Evolutionary conservation across 2,888 invertebrate species (phyloP).

Genomic region (Watsonalla cultraria): DNA sequence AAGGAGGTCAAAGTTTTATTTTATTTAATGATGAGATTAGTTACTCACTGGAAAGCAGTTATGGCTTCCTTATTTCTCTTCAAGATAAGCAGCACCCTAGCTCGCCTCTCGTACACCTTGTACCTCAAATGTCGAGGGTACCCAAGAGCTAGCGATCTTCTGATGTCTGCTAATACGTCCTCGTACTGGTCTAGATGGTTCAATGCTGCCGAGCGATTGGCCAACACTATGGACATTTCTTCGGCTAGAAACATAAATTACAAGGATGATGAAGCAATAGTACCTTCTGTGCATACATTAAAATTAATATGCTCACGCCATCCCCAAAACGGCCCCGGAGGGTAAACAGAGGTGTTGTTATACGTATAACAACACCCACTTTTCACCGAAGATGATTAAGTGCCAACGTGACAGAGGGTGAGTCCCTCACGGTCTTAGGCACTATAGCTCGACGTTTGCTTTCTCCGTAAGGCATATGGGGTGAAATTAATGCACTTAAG

Average conservation of each 20-base stretch:
- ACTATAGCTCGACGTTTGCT: too few relatives aligned
- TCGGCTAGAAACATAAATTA: conserved; percentile 49
- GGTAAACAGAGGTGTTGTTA: too few relatives aligned
- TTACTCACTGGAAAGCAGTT: conserved; percentile 79
- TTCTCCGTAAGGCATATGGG: too few relatives aligned
- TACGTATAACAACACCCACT: too few relatives aligned
- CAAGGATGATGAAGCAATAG: too few relatives aligned
- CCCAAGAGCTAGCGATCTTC: conserved; percentile 80
- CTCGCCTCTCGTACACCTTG: conserved; percentile 86
- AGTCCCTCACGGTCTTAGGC: too few relatives aligned
- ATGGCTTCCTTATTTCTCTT: conserved; percentile 82
- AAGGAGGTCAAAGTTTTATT: neutral
- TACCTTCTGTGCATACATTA: too few relatives aligned
- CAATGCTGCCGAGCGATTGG: conserved; percentile 89
- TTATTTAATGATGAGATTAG: neutral
- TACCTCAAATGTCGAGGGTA: conserved; percentile 87
- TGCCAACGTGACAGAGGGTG: too few relatives aligned
- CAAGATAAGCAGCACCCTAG: conserved; percentile 83
- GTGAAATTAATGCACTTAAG: too few relatives aligned
- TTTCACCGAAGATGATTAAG: too few relatives aligned
- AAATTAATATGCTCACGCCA: too few relatives aligned
- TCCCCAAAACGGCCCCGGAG: too few relatives aligned
- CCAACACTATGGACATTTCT: conserved; percentile 83
- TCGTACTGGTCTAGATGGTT: conserved; percentile 85
- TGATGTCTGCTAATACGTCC: conserved; percentile 84